Evolutionary conservation across 1,140 invertebrate genomes (phyloP).

Genomic region (Trialeurodes vaporariorum): DNA sequence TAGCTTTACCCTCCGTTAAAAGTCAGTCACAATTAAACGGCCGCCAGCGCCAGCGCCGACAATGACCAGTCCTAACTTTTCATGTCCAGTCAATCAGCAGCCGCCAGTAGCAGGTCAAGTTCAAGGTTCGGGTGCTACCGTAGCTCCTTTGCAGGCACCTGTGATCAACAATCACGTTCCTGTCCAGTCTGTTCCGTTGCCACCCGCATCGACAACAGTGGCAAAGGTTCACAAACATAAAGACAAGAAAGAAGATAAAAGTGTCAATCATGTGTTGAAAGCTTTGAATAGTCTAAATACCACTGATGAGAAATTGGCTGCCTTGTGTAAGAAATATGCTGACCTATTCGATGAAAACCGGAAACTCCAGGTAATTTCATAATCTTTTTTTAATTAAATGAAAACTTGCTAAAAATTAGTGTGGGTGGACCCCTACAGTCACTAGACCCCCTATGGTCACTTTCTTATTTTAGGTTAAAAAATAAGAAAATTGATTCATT

Average conservation of each 20-base stretch:
- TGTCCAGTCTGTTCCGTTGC: neutral
- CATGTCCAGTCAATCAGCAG: too few species aligned
- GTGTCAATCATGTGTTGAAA: conserved; percentile 56
- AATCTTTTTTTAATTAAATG: conserved; percentile 7
- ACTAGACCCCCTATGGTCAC: too few species aligned
- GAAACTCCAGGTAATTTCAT: conserved; percentile 44
- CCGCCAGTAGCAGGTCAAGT: too few species aligned
- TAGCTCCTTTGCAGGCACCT: neutral
- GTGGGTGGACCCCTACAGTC: neutral
- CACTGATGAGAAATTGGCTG: conserved; percentile 60
- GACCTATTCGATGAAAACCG: conserved; percentile 67
- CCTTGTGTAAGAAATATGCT: conserved; percentile 62
- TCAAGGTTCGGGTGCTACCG: too few species aligned
- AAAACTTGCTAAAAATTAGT: conserved; percentile 1
- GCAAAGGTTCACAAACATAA: neutral
- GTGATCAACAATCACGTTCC: neutral
- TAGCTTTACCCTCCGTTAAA: too few species aligned
- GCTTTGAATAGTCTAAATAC: conserved; percentile 49
- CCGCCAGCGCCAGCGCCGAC: neutral
- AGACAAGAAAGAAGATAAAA: conserved; percentile 44
- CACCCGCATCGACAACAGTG: neutral
- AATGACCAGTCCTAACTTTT: too few species aligned
- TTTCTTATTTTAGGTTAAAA: too few species aligned
- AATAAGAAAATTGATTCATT: too few species aligned
- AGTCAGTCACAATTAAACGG: neutral